Evolutionary conservation across 2,113 vertebrate genomes (phyloP), one percentile per base, ranked within the genome.

Genomic region (Nerophis ophidion): DNA sequence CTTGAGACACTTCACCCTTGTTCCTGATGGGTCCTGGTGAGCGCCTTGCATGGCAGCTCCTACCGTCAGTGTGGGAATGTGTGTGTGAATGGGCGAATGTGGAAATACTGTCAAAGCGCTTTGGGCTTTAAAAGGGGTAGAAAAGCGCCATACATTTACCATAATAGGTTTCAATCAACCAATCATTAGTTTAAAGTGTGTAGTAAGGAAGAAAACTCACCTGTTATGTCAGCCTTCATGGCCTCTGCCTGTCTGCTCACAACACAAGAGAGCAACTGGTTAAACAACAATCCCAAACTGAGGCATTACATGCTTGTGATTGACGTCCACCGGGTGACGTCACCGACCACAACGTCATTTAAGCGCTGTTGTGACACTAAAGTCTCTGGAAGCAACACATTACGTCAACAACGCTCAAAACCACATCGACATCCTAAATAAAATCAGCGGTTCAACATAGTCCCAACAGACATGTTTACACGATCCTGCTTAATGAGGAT

Each of bases 151-250:
- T n/a, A n/a, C n/a, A n/a, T n/a, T n/a, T n/a, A n/a, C n/a, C n/a
- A n/a, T n/a, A n/a, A n/a, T n/a, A n/a, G n/a, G n/a, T n/a, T n/a
- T n/a, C n/a, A n/a, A n/a, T n/a, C n/a, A n/a, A n/a, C n/a, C n/a
- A n/a, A n/a, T n/a, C n/a, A n/a, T n/a, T 42, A 40, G 38, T 40
- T 40, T 8, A 44, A 11, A 44, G 3, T 40, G 38, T 4, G 52
- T 47, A 13, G 15, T 33, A 46, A 13, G 10, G 49, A 46, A 8
- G 59, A 11, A 59, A 2, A 63, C 73, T 13, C 91, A 98, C 97
- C 97, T 88, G 95, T 98, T 96, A 98, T 99, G 86, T 97, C 97
- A 90, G 95, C 95, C 92, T 99, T 99, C 91, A 99, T 93, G 92
- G 96, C 94, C 93, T 99, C 97, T 91, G 95, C 96, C 94, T 99